phyloP scores from a whole-genome alignment of 2,113 vertebrate species.

The Caretta caretta region DNA sequence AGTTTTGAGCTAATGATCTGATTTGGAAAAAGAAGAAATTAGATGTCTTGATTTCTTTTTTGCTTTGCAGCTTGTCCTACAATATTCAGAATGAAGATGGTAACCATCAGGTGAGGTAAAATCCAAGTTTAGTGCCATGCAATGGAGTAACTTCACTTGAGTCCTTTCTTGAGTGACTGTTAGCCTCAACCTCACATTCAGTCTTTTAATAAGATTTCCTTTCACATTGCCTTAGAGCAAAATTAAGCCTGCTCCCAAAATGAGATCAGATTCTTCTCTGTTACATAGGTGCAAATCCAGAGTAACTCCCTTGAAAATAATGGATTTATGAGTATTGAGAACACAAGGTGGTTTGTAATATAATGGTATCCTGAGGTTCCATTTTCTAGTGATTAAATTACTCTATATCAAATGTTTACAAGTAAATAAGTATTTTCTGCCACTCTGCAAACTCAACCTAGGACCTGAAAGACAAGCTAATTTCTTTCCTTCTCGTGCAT shows the following conservation, averaged over 20 bases:
- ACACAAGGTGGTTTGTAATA: not conserved
- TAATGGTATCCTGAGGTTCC: not conserved
- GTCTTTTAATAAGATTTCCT: not conserved
- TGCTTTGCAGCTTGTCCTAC: not conserved
- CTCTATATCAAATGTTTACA: not conserved
- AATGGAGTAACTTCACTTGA: not conserved
- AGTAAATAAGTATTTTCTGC: not conserved
- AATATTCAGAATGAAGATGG: not conserved
- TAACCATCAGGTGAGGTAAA: not conserved
- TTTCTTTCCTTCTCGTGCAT: not conserved
- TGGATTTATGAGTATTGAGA: not conserved
- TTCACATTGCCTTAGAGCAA: not conserved
- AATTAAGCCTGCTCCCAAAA: not conserved
- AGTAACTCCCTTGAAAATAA: not conserved
- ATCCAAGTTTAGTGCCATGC: accelerated
- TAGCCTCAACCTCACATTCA: not conserved
- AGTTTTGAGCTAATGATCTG: not conserved
- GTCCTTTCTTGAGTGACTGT: not conserved
- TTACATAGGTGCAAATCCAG: not conserved
- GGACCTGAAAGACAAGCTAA: accelerated
- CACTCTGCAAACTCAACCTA: accelerated
- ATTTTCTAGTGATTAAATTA: accelerated
- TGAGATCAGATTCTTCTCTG: not conserved
- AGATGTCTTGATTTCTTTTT: not conserved
- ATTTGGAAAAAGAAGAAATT: not conserved